These are phyloP conservation scores for Drosophila neonasuta DNA, from an alignment of 2,888 invertebrate species.

Conservation along the genomic window DNA sequence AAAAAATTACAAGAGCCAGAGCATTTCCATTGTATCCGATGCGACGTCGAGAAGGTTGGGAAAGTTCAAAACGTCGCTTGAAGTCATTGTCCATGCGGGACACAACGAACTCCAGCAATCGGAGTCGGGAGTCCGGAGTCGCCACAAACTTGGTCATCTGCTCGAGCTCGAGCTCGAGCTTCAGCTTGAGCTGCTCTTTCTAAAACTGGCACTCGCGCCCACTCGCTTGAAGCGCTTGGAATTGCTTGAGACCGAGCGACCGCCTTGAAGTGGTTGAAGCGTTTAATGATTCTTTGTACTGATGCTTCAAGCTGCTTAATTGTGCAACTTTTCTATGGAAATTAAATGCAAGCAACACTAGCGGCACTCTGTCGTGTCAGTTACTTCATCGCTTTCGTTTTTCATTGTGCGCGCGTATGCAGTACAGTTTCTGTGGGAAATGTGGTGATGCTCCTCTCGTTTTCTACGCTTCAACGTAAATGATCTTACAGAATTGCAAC, in stretches of 20 bases:
- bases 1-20: conserved; percentile 52
- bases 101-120: conserved; percentile 35
- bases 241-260: conserved; percentile 17
- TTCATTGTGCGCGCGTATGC: conserved; percentile 40
- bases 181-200: conserved; percentile 31
- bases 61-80: conserved; percentile 61
- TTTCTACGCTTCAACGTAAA: conserved; percentile 22
- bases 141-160: conserved; percentile 54
- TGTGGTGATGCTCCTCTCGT: conserved; percentile 25
- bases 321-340: conserved; percentile 75
- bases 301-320: conserved; percentile 66
- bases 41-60: conserved; percentile 56
- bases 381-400: conserved; percentile 79
- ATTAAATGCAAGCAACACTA: conserved; percentile 52
- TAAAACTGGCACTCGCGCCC: conserved; percentile 63
- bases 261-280: conserved; percentile 45
- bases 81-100: conserved; percentile 65
- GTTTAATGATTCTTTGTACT: conserved; percentile 69
- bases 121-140: not conserved
- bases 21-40: conserved; percentile 64
- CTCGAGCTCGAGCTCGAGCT: conserved; percentile 7
- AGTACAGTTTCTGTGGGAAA: conserved; percentile 49
- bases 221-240: conserved; percentile 35
- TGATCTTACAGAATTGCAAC: conserved; percentile 1
- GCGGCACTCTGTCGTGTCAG: conserved; percentile 24